Conservation (phyloP, 2,113 vertebrate species). For the Lepus europaeus region DNA sequence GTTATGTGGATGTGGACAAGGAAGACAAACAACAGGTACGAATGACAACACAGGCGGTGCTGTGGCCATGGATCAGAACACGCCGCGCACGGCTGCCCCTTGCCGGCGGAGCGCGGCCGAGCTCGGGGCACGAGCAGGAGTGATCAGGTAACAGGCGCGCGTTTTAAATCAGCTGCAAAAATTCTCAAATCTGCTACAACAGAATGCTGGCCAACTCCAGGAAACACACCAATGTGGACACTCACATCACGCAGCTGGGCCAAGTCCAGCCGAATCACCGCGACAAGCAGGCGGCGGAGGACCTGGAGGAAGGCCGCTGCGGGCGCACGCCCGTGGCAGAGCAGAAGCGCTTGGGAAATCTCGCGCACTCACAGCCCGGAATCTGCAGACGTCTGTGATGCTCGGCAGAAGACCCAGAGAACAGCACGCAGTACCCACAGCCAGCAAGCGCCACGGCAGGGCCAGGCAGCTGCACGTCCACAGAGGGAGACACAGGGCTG, state of each 20-base stretch:
- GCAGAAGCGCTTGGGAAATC: background rate
- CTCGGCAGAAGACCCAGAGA: background rate
- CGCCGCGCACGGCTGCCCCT: rapidly evolving
- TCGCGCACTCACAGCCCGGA: background rate
- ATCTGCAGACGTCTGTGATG: background rate
- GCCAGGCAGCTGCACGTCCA: too few relatives aligned
- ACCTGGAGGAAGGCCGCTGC: background rate
- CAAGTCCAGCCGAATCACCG: background rate
- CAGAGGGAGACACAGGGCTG: too few relatives aligned
- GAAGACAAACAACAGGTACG: background rate
- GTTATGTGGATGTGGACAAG: background rate
- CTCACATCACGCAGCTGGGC: rapidly evolving
- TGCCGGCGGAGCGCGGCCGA: too few relatives aligned
- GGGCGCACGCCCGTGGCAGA: background rate
- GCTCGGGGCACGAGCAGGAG: background rate
- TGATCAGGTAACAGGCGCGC: background rate
- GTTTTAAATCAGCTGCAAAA: background rate
- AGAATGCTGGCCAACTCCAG: background rate
- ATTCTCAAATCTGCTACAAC: background rate
- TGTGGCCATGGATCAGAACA: rapidly evolving
- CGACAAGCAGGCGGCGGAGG: background rate
- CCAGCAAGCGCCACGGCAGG: too few relatives aligned
- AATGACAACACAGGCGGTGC: background rate
- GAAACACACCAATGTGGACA: background rate
- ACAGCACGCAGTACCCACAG: background rate